Evolutionary conservation across 2,888 invertebrate species (phyloP).

Genomic region (Thereva nobilitata): DNA sequence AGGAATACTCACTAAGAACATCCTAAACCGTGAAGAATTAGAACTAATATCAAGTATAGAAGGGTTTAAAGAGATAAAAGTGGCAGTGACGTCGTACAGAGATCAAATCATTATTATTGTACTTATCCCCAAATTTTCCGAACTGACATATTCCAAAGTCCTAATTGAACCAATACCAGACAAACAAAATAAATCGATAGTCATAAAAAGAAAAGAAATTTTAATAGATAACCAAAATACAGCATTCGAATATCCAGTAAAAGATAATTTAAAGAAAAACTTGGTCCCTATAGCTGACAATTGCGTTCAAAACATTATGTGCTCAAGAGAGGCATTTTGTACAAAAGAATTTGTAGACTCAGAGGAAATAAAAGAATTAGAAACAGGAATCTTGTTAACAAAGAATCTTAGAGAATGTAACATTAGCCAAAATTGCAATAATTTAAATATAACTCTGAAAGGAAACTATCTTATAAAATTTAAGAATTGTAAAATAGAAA

Average conservation of each 20-base stretch:
- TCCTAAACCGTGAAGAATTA: background rate
- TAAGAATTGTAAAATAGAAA: constrained; percentile 36
- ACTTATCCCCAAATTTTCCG: constrained; percentile 11
- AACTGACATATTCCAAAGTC: background rate
- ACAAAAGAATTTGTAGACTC: background rate
- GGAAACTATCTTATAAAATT: constrained; percentile 39
- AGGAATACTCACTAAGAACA: constrained; percentile 9
- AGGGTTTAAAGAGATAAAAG: background rate
- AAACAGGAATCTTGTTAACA: background rate
- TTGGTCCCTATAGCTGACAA: background rate
- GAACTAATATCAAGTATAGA: constrained; percentile 6
- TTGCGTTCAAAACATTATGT: constrained; percentile 4
- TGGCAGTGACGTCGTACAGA: background rate
- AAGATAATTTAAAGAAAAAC: constrained; percentile 19
- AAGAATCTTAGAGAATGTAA: background rate
- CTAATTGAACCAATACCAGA: constrained; percentile 1
- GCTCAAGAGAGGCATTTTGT: constrained; percentile 1
- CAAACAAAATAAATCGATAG: background rate
- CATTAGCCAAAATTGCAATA: background rate
- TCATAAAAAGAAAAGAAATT: background rate
- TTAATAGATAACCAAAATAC: constrained; percentile 11
- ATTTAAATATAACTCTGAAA: constrained; percentile 8
- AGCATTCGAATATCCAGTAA: background rate
- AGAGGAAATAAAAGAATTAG: constrained; percentile 7
- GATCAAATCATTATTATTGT: constrained; percentile 5